Evolutionary conservation across 2,888 invertebrate genomes (phyloP).

Genomic region (Elaeidobius kamerunicus): DNA sequence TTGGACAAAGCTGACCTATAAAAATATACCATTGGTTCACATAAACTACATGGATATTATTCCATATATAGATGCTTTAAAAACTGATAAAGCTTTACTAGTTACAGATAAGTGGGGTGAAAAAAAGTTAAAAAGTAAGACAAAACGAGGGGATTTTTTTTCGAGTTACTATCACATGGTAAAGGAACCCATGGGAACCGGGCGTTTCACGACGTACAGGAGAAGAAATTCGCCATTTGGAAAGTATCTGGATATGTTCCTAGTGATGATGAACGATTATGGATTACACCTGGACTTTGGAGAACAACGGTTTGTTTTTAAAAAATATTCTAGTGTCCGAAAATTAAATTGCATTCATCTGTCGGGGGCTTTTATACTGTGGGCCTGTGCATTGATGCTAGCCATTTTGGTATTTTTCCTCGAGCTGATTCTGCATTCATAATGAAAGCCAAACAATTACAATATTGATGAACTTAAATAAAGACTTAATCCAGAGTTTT

Average conservation of each 20-base stretch:
- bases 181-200: constrained; percentile 14
- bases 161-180: constrained; percentile 17
- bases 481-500: too few relatives aligned
- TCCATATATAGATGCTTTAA: constrained; percentile 2
- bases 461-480: too few relatives aligned
- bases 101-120: constrained; percentile 3
- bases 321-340: background rate
- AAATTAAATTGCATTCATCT: constrained; percentile 8
- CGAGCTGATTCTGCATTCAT: background rate
- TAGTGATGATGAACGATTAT: constrained; percentile 11
- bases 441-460: too few relatives aligned
- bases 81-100: constrained; percentile 9
- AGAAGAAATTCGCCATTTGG: constrained; percentile 16
- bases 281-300: constrained; percentile 18
- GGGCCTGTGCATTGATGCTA: background rate
- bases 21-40: constrained; percentile 4
- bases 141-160: constrained; percentile 2
- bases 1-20: constrained; percentile 1
- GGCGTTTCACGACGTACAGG: constrained; percentile 3
- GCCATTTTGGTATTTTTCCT: background rate
- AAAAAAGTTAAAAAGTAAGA: constrained; percentile 9
- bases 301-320: background rate
- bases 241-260: background rate
- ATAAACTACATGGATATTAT: constrained; percentile 2
- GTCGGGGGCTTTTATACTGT: constrained; percentile 1